Conservation (phyloP, 2,113 vertebrate species). For the Ariopsis seemanni region DNA sequence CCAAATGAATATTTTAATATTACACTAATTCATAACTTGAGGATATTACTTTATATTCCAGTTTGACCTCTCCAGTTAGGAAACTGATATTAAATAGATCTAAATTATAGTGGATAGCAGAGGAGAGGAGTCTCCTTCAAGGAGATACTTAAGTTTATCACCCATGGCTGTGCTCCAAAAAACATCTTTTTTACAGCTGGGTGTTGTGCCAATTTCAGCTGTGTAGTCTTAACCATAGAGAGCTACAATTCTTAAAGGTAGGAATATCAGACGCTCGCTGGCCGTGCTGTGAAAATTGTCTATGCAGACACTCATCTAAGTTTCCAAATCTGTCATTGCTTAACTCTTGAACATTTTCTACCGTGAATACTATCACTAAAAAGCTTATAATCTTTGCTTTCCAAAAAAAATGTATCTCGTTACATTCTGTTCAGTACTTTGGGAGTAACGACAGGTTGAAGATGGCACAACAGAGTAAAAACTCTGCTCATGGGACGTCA, state of each 20-base stretch:
- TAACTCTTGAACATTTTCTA: no score
- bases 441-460: no score
- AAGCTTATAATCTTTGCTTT: no score
- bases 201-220: neutral
- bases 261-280: no score
- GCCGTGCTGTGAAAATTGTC: no score
- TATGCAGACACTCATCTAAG: no score
- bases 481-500: no score
- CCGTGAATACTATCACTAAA: no score
- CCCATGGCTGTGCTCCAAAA: slow-evolving; percentile 4
- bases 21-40: neutral
- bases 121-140: neutral
- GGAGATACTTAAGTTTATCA: neutral
- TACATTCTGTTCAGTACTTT: no score
- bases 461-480: no score
- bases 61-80: neutral
- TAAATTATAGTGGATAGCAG: neutral
- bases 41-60: neutral
- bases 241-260: neutral
- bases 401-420: no score
- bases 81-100: neutral
- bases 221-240: neutral
- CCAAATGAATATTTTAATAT: neutral
- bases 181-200: neutral
- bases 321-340: no score